These are phyloP conservation scores for Drosophila seclusa DNA, from an alignment of 2,888 invertebrate genomes.

Conservation along the genomic window DNA sequence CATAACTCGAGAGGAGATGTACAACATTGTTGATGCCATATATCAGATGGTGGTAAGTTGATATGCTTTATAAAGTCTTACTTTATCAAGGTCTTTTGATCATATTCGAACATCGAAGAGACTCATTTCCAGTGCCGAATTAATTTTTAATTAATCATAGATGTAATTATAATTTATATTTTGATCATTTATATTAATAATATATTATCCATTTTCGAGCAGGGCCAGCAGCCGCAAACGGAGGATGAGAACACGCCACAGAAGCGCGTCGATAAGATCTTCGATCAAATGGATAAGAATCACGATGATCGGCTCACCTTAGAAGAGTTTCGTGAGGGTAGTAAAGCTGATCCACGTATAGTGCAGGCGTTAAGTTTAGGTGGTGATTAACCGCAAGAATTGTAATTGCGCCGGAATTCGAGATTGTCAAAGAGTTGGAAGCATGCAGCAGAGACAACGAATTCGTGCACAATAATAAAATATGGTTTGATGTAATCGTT, in stretches of 20 bases:
- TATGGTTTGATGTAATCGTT: conserved; percentile 37
- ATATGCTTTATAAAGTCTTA: no score
- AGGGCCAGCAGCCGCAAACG: conserved; percentile 95
- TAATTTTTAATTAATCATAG: not conserved
- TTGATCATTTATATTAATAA: conserved; percentile 2
- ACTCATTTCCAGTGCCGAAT: not conserved
- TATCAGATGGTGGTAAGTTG: conserved; percentile 98
- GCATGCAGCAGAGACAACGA: conserved; percentile 57
- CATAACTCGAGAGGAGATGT: conserved; percentile 98
- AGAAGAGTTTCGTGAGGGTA: conserved; percentile 99
- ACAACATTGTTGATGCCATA: conserved; percentile 98
- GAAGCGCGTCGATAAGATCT: conserved; percentile 98
- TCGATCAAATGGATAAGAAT: conserved; percentile 99
- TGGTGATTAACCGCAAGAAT: conserved; percentile 93
- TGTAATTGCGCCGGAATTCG: conserved; percentile 87
- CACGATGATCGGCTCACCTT: conserved; percentile 96
- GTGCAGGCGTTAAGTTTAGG: conserved; percentile 97
- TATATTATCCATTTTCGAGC: conserved; percentile 86
- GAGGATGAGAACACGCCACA: conserved; percentile 97
- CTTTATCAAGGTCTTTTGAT: not conserved
- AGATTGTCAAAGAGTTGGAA: conserved; percentile 88
- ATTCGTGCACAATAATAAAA: conserved; percentile 52
- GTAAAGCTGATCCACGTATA: conserved; percentile 99
- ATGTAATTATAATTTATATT: not conserved
- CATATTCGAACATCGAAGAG: not conserved